These are phyloP conservation scores for Hermaeophaga mercurialis DNA, from an alignment of 2,888 invertebrate species.

Conservation along the genomic window DNA sequence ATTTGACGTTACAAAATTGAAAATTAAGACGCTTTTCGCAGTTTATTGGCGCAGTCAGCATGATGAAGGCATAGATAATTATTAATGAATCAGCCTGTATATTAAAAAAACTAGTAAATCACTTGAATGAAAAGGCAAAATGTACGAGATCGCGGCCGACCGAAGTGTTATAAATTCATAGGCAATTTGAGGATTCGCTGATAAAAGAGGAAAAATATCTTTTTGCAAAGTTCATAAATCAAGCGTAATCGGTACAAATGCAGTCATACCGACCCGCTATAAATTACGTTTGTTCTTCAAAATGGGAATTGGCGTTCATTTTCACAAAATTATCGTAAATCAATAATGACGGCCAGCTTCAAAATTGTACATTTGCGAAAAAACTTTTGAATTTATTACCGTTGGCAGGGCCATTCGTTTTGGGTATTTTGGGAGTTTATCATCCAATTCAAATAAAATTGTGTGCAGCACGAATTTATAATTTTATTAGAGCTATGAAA, in stretches of 20 bases:
- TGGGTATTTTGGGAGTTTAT: slow-evolving; percentile 47
- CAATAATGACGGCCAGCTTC: slow-evolving; percentile 56
- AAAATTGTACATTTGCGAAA: slow-evolving; percentile 52
- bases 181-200: slow-evolving; percentile 44
- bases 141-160: slow-evolving; percentile 14
- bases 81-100: no score
- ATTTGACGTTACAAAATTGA: no score
- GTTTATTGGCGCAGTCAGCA: no score
- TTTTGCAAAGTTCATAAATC: slow-evolving; percentile 47
- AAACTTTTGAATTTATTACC: slow-evolving; percentile 52
- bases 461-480: slow-evolving; percentile 36
- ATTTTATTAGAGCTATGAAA: slow-evolving; percentile 39
- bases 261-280: slow-evolving; percentile 50
- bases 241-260: slow-evolving; percentile 50
- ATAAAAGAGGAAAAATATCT: slow-evolving; percentile 49
- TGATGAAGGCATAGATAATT: no score
- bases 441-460: slow-evolving; percentile 44
- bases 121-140: slow-evolving; percentile 1
- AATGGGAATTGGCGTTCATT: slow-evolving; percentile 57
- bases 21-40: no score
- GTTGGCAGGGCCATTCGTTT: slow-evolving; percentile 49
- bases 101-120: no score
- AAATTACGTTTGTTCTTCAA: slow-evolving; percentile 57
- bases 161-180: slow-evolving; percentile 41
- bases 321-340: slow-evolving; percentile 58